phyloP scores from a whole-genome alignment of 2,888 invertebrate species.

The Machimus atricapillus region DNA sequence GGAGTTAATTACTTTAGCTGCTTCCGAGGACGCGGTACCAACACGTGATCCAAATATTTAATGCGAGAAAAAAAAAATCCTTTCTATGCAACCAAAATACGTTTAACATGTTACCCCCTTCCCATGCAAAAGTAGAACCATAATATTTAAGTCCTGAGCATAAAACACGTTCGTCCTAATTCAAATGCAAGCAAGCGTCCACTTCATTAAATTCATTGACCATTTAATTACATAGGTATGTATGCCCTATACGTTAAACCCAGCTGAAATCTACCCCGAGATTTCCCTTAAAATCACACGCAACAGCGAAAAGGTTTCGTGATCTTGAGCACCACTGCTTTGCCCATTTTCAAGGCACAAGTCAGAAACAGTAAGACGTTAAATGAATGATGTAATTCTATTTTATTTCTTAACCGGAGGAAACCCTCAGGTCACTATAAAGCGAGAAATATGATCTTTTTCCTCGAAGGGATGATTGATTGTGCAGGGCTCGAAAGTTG shows the following conservation, averaged over 20 bases:
- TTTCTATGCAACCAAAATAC: neutral
- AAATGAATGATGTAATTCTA: conserved; percentile 1
- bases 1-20: neutral
- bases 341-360: neutral
- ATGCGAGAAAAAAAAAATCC: neutral
- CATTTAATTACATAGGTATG: neutral
- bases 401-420: conserved; percentile 7
- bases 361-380: neutral
- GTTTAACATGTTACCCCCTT: neutral
- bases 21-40: neutral
- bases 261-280: neutral
- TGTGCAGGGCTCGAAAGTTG: neutral
- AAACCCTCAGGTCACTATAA: conserved; percentile 5
- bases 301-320: neutral
- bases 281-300: neutral
- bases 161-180: neutral
- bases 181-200: neutral
- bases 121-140: neutral
- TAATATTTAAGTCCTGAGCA: neutral
- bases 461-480: conserved; percentile 6
- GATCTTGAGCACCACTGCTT: neutral
- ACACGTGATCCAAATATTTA: neutral
- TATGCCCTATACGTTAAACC: neutral
- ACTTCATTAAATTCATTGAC: neutral
- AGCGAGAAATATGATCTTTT: conserved; percentile 17